Base-by-base conservation (phyloP, 2,113 vertebrate species). In the Micromys minutus region DNA sequence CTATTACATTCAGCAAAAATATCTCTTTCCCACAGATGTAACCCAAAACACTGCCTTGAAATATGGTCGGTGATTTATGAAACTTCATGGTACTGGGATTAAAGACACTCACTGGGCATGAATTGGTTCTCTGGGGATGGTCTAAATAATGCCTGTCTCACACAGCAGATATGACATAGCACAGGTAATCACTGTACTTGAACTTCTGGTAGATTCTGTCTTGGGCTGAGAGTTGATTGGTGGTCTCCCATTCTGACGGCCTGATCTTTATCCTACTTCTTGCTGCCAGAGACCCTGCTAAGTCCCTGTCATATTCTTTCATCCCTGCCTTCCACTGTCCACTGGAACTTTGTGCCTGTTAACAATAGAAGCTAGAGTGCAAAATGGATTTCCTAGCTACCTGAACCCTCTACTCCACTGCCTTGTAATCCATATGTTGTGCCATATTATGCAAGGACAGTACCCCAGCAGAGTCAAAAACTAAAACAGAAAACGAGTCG, bases 1-100 rank as follows among this genome's bases (percentile, higher is more conserved):
- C 61, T 74, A 24, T 87, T 19, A 59, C 39, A 89, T 89, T 94
- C 74, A 75, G n/a, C 79, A 10, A 89, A 96, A 92, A 77, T 57
- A 26, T 59, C 55, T 85, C 52, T 59, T 26, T 89, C 75, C 4
- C 31, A 61, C 84, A 85, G n/a, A 26, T 91, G 21, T 8, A 71
- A 17, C 74, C 57, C 36, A 50, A 94, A 93, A 72, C 17, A 80
- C 3, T 91, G n/a, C 63, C 74, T 89, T 39, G 4, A 47, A 55
- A 36, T 39, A 72, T 50, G 24, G 29, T 93, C 8, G 71, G 13
- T 59, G 7, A 71, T 17, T 8, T 61, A 67, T 69, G 71, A 90
- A 79, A 94, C 26, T 71, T 93, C 55, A 36, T 11, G 6, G 15
- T 83, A 0, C 72, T 83, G n/a, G 22, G 7, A 92, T 92, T 81